Conservation (phyloP, 2,113 vertebrate species). For the Noturus placidus region DNA sequence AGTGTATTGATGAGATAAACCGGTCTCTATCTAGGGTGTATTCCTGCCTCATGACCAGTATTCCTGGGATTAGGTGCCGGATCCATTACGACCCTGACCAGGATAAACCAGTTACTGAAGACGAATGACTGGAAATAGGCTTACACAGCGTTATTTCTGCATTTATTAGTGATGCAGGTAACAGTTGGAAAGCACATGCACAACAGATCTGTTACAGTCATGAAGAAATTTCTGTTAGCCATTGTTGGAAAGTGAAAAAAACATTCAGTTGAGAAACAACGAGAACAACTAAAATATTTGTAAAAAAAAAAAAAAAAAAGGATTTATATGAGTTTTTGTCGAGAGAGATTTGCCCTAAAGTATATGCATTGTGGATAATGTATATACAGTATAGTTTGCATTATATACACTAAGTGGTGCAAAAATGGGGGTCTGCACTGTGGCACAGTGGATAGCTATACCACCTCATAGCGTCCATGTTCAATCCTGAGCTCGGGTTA, state of each 20-base stretch:
- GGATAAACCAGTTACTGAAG: not conserved
- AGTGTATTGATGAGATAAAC: not conserved
- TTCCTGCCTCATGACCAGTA: not conserved
- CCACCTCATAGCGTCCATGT: not conserved
- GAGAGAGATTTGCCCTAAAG: not conserved
- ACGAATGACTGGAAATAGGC: not conserved
- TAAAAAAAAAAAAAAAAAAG: not conserved
- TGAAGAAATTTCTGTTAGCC: not conserved
- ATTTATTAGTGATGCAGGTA: not conserved
- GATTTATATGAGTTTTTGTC: not conserved
- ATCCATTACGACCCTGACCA: not conserved
- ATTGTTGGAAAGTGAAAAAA: not conserved
- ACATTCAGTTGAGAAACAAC: not conserved
- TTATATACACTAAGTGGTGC: not conserved
- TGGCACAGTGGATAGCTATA: not conserved
- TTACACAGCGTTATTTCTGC: not conserved
- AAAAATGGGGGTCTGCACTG: not conserved
- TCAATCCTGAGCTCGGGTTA: not conserved
- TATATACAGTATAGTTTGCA: not conserved
- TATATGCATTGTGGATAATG: not conserved
- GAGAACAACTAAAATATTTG: not conserved
- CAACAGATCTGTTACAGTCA: not conserved
- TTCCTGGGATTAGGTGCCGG: not conserved
- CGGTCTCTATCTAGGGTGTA: not conserved
- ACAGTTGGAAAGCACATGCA: not conserved